Evolutionary conservation across 2,797 vertebrate genomes (phyloP).

Genomic region (Lutjanus argentimaculatus): DNA sequence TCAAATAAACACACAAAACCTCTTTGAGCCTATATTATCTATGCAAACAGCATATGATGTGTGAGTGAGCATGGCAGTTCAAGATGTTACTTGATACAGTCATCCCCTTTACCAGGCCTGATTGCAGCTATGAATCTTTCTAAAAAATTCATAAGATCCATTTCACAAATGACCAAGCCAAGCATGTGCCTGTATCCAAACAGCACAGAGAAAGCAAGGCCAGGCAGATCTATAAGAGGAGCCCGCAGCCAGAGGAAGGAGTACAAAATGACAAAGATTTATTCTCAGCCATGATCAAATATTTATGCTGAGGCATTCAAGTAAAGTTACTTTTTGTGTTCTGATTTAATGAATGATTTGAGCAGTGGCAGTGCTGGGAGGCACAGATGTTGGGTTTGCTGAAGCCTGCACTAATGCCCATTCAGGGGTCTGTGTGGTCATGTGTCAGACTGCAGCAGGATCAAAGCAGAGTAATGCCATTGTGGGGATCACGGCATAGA

Average conservation of each 20-base stretch:
- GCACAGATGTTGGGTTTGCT: constrained; percentile 91
- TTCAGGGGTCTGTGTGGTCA: constrained; percentile 90
- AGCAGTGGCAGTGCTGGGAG: constrained; percentile 87
- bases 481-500: constrained; percentile 59
- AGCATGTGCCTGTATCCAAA: constrained; percentile 83
- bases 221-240: constrained; percentile 65
- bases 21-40: constrained; percentile 53
- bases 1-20: constrained; percentile 40
- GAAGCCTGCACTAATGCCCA: constrained; percentile 94
- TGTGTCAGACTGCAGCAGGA: constrained; percentile 93
- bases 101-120: constrained; percentile 71
- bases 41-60: constrained; percentile 65
- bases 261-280: constrained; percentile 95
- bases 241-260: constrained; percentile 54
- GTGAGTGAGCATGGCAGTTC: constrained; percentile 44
- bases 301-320: constrained; percentile 96
- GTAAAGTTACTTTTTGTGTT: constrained; percentile 99
- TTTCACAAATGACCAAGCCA: constrained; percentile 94
- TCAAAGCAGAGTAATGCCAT: constrained; percentile 85
- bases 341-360: constrained; percentile 99
- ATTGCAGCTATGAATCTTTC: constrained; percentile 86
- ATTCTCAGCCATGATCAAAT: constrained; percentile 96
- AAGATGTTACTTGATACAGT: constrained; percentile 67
- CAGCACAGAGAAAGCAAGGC: constrained; percentile 47
- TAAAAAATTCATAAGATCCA: constrained; percentile 98